Base-by-base conservation (phyloP, 2,113 vertebrate species). In the Pseudolaguvia tuberculata region DNA sequence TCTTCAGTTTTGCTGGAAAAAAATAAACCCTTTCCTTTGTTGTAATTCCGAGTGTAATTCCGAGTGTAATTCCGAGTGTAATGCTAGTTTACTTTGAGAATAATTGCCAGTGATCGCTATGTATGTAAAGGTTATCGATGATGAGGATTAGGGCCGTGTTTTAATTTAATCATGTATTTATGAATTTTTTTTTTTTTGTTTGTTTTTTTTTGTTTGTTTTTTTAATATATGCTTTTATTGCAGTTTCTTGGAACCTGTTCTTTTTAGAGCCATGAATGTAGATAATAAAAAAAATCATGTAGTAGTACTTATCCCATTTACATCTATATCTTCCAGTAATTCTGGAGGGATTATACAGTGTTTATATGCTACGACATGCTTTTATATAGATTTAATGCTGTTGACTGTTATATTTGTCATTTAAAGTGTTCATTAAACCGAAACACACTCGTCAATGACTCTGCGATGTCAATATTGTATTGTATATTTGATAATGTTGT, bases 361-460 rank as follows among this genome's bases (percentile, higher is more conserved):
- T 62, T 65, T 61, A 73, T 59, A 21, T 3, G 18, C 39, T 55
- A 27, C 23, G 3, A 55, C 14, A 27, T 0, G 4, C 7, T 39
- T 13, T 76, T 68, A 58, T 29, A 35, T 42, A 27, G 31, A 27
- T 79, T 63, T 76, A 25, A 72, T 68, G 67, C 55, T 62, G 51
- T 56, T 52, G 68, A 76, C 52, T 79, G 78, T 75, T 79, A 21
- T 45, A 76, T 47, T 61, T 58, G 59, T 63, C 50, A 10, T 42
- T 9, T n/a, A 14, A 18, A 29, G 61, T 71, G 17, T 42, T 55
- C 59, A 50, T 53, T 65, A 56, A 23, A 42, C 20, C 23, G 27
- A 59, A 70, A 63, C 65, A 48, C 39, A 39, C n/a, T 21, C 1
- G 6, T n/a, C 51, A 21, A 56, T 18, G 56, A 20, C 59, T 59